A percentile compares a stretch with the other conserved stretches of the same genome.
Conservation (phyloP, 2,113 vertebrate species). For the Myxocyprinus asiaticus region DNA sequence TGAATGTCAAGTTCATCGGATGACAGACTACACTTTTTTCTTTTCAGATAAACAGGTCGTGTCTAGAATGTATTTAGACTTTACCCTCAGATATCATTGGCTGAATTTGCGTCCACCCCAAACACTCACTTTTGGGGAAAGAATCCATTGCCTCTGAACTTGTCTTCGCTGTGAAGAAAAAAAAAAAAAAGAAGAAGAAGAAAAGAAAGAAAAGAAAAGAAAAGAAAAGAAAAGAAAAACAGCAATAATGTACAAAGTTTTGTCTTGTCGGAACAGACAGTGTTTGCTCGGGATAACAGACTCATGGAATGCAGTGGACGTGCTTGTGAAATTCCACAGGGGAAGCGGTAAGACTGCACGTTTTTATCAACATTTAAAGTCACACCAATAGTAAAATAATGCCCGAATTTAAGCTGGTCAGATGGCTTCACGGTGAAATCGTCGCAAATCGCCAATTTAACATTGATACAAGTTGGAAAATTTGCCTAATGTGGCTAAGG, state of each 20-base stretch:
- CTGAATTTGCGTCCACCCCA: not conserved
- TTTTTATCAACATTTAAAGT: not conserved
- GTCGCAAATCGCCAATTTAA: too few relatives aligned
- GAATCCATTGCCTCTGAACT: not conserved
- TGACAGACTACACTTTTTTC: too few relatives aligned
- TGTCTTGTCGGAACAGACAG: conserved; percentile 21
- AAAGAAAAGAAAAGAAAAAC: too few relatives aligned
- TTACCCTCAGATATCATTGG: conserved; percentile 17
- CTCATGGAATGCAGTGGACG: not conserved
- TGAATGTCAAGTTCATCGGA: too few relatives aligned
- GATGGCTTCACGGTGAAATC: too few relatives aligned
- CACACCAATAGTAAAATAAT: too few relatives aligned
- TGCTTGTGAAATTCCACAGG: conserved; percentile 56
- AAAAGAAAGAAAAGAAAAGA: too few relatives aligned
- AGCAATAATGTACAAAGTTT: conserved; percentile 58
- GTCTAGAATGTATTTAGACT: not conserved
- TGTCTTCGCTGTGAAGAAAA: too few relatives aligned
- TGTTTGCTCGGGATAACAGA: conserved; percentile 27
- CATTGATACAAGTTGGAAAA: too few relatives aligned
- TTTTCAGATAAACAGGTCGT: too few relatives aligned
- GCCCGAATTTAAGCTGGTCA: too few relatives aligned
- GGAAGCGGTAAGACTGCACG: conserved; percentile 67
- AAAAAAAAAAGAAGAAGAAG: not conserved
- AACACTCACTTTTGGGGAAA: not conserved
- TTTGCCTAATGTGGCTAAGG: too few relatives aligned